A percentile compares a stretch with the other conserved stretches of the same genome.
Evolutionary conservation across 1,140 invertebrate genomes (phyloP).

Genomic region (Liolophura sinensis): DNA sequence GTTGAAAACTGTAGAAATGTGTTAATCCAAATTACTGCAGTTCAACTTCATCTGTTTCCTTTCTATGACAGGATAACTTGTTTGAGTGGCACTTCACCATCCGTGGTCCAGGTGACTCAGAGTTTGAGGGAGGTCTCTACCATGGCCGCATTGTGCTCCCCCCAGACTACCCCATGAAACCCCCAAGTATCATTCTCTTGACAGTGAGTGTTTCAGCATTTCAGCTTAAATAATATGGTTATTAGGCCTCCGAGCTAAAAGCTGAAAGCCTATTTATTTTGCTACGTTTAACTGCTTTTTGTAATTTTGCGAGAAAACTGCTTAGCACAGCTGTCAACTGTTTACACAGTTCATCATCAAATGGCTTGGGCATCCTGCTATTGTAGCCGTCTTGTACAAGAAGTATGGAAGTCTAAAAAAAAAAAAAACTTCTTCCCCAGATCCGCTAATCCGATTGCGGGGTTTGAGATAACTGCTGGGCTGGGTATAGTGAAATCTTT

Average conservation of each 20-base stretch:
- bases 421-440: too few species aligned
- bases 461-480: too few species aligned
- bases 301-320: neutral
- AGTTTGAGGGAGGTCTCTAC: conserved; percentile 88
- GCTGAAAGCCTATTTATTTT: too few species aligned
- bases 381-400: too few species aligned
- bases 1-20: too few species aligned
- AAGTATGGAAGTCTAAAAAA: too few species aligned
- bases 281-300: neutral
- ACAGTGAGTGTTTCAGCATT: conserved; percentile 69
- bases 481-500: too few species aligned
- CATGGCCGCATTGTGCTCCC: conserved; percentile 87
- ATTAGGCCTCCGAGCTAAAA: too few species aligned
- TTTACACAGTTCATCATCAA: neutral
- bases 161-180: conserved; percentile 97
- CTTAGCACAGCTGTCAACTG: neutral
- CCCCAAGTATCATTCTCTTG: conserved; percentile 91
- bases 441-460: too few species aligned
- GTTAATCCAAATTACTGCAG: too few species aligned
- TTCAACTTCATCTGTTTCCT: neutral
- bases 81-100: conserved; percentile 99
- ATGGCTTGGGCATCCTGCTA: neutral
- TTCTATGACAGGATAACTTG: conserved; percentile 74
- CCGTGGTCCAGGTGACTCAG: conserved; percentile 80
- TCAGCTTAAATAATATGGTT: conserved; percentile 9